These are phyloP conservation scores for Aspidiotus destructor DNA, from an alignment of 2,888 invertebrate species.

Conservation along the genomic window DNA sequence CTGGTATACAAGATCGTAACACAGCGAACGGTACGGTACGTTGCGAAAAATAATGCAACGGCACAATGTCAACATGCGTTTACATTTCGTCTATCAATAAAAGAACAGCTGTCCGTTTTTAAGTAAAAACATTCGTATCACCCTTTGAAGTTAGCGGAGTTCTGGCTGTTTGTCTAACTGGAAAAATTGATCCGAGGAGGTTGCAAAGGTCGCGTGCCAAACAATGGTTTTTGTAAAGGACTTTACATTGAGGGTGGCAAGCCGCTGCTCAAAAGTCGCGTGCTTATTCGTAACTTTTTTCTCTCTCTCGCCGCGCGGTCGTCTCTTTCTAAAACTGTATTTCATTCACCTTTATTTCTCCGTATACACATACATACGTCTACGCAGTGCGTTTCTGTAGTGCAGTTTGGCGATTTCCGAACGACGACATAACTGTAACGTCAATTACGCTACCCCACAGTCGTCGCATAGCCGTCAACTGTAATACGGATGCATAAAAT, in stretches of 20 bases:
- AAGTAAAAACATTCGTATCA: constrained; percentile 29
- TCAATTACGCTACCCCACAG: neutral
- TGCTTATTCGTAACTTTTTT: constrained; percentile 14
- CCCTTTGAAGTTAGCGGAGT: constrained; percentile 23
- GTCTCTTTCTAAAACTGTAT: neutral
- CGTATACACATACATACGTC: neutral
- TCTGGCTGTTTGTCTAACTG: constrained; percentile 21
- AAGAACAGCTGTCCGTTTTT: constrained; percentile 27
- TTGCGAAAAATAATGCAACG: constrained; percentile 8
- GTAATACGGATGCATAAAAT: neutral
- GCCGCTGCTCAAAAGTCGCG: constrained; percentile 16
- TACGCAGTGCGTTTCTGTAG: neutral
- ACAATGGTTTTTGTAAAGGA: constrained; percentile 19
- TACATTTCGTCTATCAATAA: constrained; percentile 20
- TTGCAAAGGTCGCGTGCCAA: constrained; percentile 31
- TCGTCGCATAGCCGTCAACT: neutral
- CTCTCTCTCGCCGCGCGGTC: neutral
- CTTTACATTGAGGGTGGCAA: constrained; percentile 17
- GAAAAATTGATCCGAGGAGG: constrained; percentile 26
- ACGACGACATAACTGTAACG: neutral
- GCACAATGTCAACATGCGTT: constrained; percentile 28
- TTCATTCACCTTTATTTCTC: constrained; percentile 10
- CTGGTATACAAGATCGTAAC: neutral
- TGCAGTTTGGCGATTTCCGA: neutral
- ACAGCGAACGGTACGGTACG: neutral